Percentiles rank a stretch among this genome's conserved stretches.
These are phyloP conservation scores for Eumeta japonica DNA, from an alignment of 1,140 invertebrate genomes.

Conservation along the genomic window DNA sequence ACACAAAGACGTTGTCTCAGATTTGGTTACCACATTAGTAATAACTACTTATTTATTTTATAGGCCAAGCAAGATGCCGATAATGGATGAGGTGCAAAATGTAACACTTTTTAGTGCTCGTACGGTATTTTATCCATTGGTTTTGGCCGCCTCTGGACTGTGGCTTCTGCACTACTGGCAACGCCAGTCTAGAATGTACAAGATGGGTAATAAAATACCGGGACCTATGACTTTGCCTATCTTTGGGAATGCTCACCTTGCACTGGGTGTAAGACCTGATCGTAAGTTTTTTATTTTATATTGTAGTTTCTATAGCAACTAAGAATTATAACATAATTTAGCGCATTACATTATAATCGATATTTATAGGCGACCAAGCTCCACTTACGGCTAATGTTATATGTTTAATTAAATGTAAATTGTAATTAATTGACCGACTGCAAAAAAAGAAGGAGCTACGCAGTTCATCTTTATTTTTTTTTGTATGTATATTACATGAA, in stretches of 20 bases:
- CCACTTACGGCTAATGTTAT: no score
- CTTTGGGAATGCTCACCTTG: conserved; percentile 61
- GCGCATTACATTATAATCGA: conserved; percentile 7
- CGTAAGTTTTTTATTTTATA: conserved; percentile 26
- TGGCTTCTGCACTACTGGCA: conserved; percentile 41
- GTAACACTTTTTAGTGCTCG: no score
- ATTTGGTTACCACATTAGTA: no score
- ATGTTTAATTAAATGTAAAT: no score
- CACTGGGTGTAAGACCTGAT: conserved; percentile 53
- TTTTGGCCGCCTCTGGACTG: conserved; percentile 23
- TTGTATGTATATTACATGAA: no score
- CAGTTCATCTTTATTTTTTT: no score
- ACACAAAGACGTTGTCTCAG: no score
- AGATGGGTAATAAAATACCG: conserved; percentile 54
- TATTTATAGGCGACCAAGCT: no score
- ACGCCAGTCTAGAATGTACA: conserved; percentile 31
- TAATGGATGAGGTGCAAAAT: conserved; percentile 24
- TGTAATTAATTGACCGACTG: no score
- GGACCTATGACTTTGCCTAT: conserved; percentile 57
- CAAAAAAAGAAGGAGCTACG: no score
- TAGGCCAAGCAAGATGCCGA: conserved; percentile 32
- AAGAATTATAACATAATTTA: background rate
- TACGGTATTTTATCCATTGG: conserved; percentile 27
- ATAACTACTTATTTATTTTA: no score
- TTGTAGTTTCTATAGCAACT: background rate